Conservation (phyloP, 2,797 vertebrate species). For the Triplophysa yarkandensis region DNA sequence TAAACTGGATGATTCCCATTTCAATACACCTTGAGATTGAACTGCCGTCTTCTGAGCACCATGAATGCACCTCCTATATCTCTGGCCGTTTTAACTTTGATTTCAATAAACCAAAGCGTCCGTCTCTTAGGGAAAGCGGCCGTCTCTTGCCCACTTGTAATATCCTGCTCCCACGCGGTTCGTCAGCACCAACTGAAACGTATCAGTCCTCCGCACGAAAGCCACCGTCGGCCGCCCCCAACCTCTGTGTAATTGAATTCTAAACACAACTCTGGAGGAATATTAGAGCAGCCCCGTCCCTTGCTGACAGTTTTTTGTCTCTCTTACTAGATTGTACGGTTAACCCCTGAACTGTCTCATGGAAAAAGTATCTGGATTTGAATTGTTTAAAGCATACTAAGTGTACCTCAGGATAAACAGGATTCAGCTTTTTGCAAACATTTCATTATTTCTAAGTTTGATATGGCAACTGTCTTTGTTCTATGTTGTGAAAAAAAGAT, state of each 20-base stretch:
- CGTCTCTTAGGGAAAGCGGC: constrained; percentile 51
- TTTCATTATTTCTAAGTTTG: too few species aligned
- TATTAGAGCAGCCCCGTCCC: constrained; percentile 54
- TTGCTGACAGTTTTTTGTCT: constrained; percentile 53
- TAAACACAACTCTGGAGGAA: constrained; percentile 62
- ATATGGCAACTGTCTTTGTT: too few species aligned
- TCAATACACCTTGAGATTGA: constrained; percentile 43
- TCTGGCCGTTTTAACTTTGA: constrained; percentile 38
- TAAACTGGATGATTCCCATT: constrained; percentile 40
- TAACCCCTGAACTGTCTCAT: constrained; percentile 39
- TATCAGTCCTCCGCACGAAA: constrained; percentile 60
- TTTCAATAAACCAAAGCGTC: constrained; percentile 53
- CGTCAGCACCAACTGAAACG: constrained; percentile 61
- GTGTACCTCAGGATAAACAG: not conserved
- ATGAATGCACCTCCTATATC: constrained; percentile 18
- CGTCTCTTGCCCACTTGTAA: constrained; percentile 41
- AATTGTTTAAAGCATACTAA: not conserved
- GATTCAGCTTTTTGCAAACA: not conserved
- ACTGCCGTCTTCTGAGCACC: constrained; percentile 27
- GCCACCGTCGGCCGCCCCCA: constrained; percentile 43
- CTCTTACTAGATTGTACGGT: constrained; percentile 43
- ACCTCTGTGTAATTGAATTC: constrained; percentile 62
- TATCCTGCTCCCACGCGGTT: constrained; percentile 52
- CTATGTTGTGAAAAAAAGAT: too few species aligned
- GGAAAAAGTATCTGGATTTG: constrained; percentile 22